These are phyloP conservation scores for Ormyrus thymus DNA, from an alignment of 2,888 invertebrate genomes.

Conservation along the genomic window DNA sequence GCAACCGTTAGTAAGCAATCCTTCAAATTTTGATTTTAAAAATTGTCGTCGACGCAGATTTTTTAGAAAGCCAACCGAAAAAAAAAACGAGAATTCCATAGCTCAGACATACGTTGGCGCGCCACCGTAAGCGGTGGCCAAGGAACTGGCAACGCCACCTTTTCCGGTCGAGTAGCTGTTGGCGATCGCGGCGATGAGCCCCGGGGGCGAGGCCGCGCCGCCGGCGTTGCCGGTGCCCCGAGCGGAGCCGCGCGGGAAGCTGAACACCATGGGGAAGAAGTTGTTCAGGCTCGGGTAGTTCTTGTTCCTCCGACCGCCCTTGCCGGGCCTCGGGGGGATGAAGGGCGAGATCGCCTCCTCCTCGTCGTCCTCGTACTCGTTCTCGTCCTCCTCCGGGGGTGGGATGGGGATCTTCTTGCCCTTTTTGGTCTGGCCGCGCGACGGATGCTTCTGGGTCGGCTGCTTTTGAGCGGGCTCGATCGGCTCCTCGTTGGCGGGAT, in stretches of 20 bases:
- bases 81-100: no score
- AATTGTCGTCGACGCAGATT: no score
- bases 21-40: no score
- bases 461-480: slow-evolving; percentile 1
- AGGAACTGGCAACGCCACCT: slow-evolving; percentile 84
- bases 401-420: slow-evolving; percentile 62
- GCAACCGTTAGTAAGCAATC: no score
- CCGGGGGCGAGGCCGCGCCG: slow-evolving; percentile 74
- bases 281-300: slow-evolving; percentile 76
- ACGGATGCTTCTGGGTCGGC: slow-evolving; percentile 13
- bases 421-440: slow-evolving; percentile 59
- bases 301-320: slow-evolving; percentile 62
- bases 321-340: slow-evolving; percentile 61
- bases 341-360: slow-evolving; percentile 62
- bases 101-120: slow-evolving; percentile 71
- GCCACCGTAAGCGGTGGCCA: slow-evolving; percentile 84
- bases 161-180: slow-evolving; percentile 84
- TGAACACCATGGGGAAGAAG: slow-evolving; percentile 83
- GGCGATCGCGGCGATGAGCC: slow-evolving; percentile 82
- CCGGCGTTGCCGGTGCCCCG: slow-evolving; percentile 60
- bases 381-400: slow-evolving; percentile 74
- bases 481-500: background rate
- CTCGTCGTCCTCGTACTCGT: slow-evolving; percentile 75
- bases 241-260: slow-evolving; percentile 74
- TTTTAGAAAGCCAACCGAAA: no score